A percentile compares a stretch with the other conserved stretches of the same genome.
These are phyloP conservation scores for Hepsetus odoe DNA, from an alignment of 2,113 vertebrate species.

Conservation along the genomic window DNA sequence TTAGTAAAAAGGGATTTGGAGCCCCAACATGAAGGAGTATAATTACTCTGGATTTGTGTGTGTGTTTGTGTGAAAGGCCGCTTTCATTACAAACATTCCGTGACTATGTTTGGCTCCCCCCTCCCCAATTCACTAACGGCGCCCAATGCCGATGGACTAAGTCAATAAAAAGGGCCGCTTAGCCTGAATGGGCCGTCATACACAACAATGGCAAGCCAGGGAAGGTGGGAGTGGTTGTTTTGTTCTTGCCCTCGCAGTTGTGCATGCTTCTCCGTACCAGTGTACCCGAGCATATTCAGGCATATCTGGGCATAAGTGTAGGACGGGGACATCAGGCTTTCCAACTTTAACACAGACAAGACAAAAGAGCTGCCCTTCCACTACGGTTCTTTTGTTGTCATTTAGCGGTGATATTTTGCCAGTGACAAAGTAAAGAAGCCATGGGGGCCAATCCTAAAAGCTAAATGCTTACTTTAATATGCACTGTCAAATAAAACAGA, in stretches of 20 bases:
- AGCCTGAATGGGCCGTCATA: constrained; percentile 37
- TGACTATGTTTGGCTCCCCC: constrained; percentile 3
- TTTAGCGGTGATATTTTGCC: background rate
- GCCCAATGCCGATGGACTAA: constrained; percentile 7
- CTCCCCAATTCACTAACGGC: constrained; percentile 20
- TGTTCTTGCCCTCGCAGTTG: constrained; percentile 52
- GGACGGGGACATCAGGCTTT: background rate
- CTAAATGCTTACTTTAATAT: background rate
- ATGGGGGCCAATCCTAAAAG: background rate
- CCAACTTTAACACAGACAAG: background rate
- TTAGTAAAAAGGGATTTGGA: constrained; percentile 14
- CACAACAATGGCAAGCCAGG: constrained; percentile 67
- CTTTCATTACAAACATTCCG: constrained; percentile 23
- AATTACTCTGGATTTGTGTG: background rate
- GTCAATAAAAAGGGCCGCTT: constrained; percentile 25
- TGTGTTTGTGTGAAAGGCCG: background rate
- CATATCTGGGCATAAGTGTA: background rate
- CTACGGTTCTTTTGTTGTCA: constrained; percentile 19
- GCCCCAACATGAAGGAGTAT: background rate
- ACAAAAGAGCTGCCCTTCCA: background rate
- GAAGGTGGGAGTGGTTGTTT: constrained; percentile 71
- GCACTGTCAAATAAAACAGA: background rate
- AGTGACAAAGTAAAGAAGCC: background rate
- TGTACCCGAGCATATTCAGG: constrained; percentile 13
- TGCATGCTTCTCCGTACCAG: constrained; percentile 1